A percentile compares a stretch with the other conserved stretches of the same genome.
These are phyloP conservation scores for Anguilla megastoma DNA, from an alignment of 2,797 vertebrate species.

Conservation along the genomic window DNA sequence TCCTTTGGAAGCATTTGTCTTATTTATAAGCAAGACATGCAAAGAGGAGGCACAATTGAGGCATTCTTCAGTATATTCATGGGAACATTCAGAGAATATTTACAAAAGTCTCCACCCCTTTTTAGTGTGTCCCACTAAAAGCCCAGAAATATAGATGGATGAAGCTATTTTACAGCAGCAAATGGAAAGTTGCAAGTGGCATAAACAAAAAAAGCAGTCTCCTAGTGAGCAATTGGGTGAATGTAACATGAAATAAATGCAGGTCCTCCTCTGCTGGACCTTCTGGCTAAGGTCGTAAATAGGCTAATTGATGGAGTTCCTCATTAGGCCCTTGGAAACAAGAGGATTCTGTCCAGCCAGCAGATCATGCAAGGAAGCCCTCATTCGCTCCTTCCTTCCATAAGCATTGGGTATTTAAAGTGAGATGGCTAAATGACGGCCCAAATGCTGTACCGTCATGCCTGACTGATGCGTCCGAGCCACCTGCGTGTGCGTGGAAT, in stretches of 20 bases:
- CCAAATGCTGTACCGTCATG: slow-evolving; percentile 2
- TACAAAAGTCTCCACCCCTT: too few species aligned
- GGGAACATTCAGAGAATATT: too few species aligned
- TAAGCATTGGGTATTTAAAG: neutral
- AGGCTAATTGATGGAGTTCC: slow-evolving; percentile 12
- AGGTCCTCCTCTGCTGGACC: neutral
- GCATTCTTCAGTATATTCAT: too few species aligned
- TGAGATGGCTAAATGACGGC: neutral
- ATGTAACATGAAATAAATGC: neutral
- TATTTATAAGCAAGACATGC: too few species aligned
- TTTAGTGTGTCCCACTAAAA: too few species aligned
- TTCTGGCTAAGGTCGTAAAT: neutral
- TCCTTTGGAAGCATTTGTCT: too few species aligned
- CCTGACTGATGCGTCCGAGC: neutral
- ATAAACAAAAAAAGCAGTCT: neutral
- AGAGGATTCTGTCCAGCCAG: slow-evolving; percentile 9
- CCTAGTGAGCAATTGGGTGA: neutral
- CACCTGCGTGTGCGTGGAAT: slow-evolving; percentile 2
- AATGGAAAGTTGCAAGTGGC: too few species aligned
- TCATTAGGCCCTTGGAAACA: slow-evolving; percentile 6
- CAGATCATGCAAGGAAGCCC: slow-evolving; percentile 2
- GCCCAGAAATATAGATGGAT: too few species aligned
- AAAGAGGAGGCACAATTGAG: too few species aligned
- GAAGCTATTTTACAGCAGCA: too few species aligned
- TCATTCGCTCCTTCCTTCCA: slow-evolving; percentile 2